These are phyloP conservation scores for Drosophila serrata DNA, from an alignment of 1,140 invertebrate species.

Conservation along the genomic window DNA sequence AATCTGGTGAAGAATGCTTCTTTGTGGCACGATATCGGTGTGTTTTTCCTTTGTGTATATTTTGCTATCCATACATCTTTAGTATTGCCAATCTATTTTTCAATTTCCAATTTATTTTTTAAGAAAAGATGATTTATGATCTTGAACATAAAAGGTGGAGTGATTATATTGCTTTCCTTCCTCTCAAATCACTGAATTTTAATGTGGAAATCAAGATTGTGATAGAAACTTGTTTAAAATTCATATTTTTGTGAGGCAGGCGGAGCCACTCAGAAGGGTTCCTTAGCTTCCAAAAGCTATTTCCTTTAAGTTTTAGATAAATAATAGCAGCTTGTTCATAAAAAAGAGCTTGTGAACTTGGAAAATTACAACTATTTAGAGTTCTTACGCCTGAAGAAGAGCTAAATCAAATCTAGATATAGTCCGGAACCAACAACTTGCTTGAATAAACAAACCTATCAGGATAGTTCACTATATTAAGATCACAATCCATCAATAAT, in stretches of 20 bases:
- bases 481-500: not conserved
- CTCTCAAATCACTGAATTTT: not conserved
- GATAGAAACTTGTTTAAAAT: not conserved
- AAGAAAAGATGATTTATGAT: not conserved
- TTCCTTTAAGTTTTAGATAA: not conserved
- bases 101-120: not conserved
- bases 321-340: not conserved
- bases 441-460: not conserved
- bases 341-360: not conserved
- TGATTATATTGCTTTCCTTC: not conserved
- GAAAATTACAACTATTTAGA: not conserved
- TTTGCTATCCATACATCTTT: conserved; percentile 8
- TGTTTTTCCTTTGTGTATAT: conserved; percentile 2
- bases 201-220: not conserved
- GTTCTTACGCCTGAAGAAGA: not conserved
- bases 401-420: not conserved
- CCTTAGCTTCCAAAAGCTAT: not conserved
- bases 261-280: not conserved
- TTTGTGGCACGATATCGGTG: conserved; percentile 2
- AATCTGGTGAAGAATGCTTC: conserved; percentile 11
- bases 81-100: not conserved
- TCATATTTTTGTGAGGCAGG: too few species aligned
- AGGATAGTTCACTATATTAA: not conserved
- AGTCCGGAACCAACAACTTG: not conserved
- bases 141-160: not conserved